Base-by-base conservation (phyloP, 2,888 invertebrate species). In the Cyaniris semiargus region DNA sequence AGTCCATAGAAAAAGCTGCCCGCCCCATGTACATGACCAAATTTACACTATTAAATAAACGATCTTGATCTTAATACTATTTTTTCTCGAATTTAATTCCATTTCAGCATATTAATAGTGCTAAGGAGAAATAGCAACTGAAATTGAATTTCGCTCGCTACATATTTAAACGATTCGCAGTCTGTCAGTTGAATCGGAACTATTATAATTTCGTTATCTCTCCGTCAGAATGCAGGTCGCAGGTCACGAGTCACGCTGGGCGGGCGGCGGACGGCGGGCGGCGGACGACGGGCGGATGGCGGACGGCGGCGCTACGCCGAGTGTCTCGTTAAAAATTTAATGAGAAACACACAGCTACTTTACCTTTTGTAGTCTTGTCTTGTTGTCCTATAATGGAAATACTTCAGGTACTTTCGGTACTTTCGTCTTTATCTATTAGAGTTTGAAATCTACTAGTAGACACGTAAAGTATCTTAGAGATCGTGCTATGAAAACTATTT, bases 271-370 rank as follows among this genome's bases (percentile, higher is more conserved):
- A 1, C 27, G 66, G 66, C 15, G 27, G 66, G 5, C 21, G 8
- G 66, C 66, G 27, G 27, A 4, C 8, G 10, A 27, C 66, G 27
- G 66, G 60, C 23, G 60, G 60, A 1, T 8, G 23, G 23, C 60
- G 34, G 31, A 31, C 31, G 66, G 27, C 5, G 66, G 66, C 27
- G 66, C 66, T 66, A 66, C 18, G 27, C 66, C 27, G 6, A 66
- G 66, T 66, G 27, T 31, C 31, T 66, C 66, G 66, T 66, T 66
- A 66, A 66, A 66, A 66, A 66, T 66, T 66, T 66, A 66, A 66
- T 66, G 27, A 66, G 27, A 66, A 66, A 66, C 66, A 66, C 31
- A 66, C 66, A 66, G 27, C 27, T 66, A 66, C 66, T 66, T 27
- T 60, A 23, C 23, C 23, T 23, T 66, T 66, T 66, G 66, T 66